phyloP scores from a whole-genome alignment of 2,888 invertebrate species.

The Hylaea fasciaria region DNA sequence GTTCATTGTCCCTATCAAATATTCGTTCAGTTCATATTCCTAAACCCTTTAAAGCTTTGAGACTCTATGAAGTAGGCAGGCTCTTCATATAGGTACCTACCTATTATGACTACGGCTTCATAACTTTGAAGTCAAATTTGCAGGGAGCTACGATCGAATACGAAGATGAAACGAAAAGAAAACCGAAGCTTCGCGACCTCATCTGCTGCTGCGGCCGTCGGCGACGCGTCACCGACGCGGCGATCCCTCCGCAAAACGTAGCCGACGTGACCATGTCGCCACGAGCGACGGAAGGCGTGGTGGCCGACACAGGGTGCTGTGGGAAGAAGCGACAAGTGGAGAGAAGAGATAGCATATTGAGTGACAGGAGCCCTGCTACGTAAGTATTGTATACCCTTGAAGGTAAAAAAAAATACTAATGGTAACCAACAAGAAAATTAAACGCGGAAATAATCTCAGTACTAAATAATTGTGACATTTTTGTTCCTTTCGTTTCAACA shows the following conservation, averaged over 20 bases:
- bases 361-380: constrained; percentile 74
- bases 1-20: no score
- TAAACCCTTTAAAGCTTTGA: no score
- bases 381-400: constrained; percentile 50
- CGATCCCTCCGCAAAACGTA: constrained; percentile 36
- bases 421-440: no score
- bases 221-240: constrained; percentile 61
- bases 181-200: constrained; percentile 78
- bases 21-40: no score
- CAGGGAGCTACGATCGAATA: constrained; percentile 62
- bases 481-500: no score
- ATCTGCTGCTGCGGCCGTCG: constrained; percentile 69
- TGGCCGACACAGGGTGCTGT: constrained; percentile 69
- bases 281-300: constrained; percentile 58
- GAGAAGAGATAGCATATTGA: constrained; percentile 83
- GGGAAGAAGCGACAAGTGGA: constrained; percentile 73
- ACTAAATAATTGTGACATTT: no score
- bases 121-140: neutral
- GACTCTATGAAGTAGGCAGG: no score
- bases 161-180: constrained; percentile 75
- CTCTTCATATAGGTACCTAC: no score
- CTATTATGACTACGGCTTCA: no score
- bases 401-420: no score
- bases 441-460: no score
- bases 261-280: constrained; percentile 53